Conservation (phyloP, 2,888 invertebrate species). For the Eudemis profundana region DNA sequence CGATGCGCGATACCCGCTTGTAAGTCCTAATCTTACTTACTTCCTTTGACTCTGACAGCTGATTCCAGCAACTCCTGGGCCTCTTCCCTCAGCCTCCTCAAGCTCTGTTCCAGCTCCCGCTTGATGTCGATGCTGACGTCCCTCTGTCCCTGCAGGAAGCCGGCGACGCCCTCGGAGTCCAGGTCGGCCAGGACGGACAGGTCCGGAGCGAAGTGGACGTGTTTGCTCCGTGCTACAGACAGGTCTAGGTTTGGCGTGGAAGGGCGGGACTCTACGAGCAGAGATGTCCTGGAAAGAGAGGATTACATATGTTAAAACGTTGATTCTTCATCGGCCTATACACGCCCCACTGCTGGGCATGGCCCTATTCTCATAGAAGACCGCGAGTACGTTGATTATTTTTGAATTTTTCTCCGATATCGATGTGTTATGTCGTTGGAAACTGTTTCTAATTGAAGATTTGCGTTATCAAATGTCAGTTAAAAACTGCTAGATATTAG, state of each 20-base stretch:
- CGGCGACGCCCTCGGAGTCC: conserved; percentile 85
- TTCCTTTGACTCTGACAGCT: conserved; percentile 67
- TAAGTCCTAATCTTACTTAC: conserved; percentile 52
- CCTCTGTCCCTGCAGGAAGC: conserved; percentile 80
- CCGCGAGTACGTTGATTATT: too few species aligned
- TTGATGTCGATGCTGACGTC: conserved; percentile 83
- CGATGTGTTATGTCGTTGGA: too few species aligned
- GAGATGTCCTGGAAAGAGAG: conserved; percentile 15
- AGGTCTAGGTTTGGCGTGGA: conserved; percentile 55
- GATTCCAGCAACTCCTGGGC: conserved; percentile 89
- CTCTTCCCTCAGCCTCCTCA: conserved; percentile 70
- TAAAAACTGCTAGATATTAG: too few species aligned
- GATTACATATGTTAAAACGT: too few species aligned
- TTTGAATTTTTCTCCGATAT: too few species aligned
- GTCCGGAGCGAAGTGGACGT: conserved; percentile 90
- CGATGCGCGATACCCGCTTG: too few species aligned
- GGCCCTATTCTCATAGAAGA: too few species aligned
- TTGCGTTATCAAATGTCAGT: too few species aligned
- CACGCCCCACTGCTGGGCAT: too few species aligned
- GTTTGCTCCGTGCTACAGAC: conserved; percentile 69
- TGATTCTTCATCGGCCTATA: too few species aligned
- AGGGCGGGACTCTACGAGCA: conserved; percentile 57
- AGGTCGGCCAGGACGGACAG: conserved; percentile 86
- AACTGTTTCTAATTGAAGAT: too few species aligned
- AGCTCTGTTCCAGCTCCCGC: conserved; percentile 71